Evolutionary conservation across 1,140 invertebrate genomes (phyloP), one percentile per base, ranked within the genome.

Genomic region (Battus philenor): DNA sequence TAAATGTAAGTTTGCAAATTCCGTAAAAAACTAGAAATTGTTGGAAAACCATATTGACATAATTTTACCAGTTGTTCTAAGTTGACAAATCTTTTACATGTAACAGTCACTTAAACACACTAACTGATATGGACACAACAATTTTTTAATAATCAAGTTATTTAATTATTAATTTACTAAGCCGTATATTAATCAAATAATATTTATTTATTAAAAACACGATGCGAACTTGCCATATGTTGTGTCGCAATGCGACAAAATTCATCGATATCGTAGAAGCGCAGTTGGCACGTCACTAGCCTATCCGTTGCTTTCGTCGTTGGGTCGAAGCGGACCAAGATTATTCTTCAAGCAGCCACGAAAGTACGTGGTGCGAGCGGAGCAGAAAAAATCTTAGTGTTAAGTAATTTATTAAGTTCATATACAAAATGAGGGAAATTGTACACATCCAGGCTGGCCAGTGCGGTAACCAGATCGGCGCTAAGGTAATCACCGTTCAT

Each of bases 391-490:
- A 63, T 62, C 61, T 54, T 80, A 76, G 71, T 79, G 75, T 71
- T 78, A 83, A 79, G 74, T 83, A 80, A 83, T 77, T 73, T 76
- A 76, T 73, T 70, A 68, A 77, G 70, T 78, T 73, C 68, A 74
- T 55, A 81, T 60, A 61, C 62, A 91, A 87, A 74, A 97, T 97
- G 95, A 91, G 95, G 83, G 95, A 97, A 91, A 97, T 97, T 72
- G 93, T 97, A 48, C 95, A 96, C 79, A 89, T 97, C 63, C 93
- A 94, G 86, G 92, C 92, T 62, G 93, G 93, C 46, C 93, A 95
- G 73, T 95, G 93, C 77, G 93, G 93, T 56, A 94, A 94, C 86
- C 93, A 95, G 84, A 95, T 94, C 61, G 93, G 93, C 69, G 90
- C 92, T 64, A 95, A 94, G 90, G 92, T 93, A 87, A 88, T 77